Evolutionary conservation across 64 coral and sea anemone species (phyloP).

Genomic region (Montipora foliosa): DNA sequence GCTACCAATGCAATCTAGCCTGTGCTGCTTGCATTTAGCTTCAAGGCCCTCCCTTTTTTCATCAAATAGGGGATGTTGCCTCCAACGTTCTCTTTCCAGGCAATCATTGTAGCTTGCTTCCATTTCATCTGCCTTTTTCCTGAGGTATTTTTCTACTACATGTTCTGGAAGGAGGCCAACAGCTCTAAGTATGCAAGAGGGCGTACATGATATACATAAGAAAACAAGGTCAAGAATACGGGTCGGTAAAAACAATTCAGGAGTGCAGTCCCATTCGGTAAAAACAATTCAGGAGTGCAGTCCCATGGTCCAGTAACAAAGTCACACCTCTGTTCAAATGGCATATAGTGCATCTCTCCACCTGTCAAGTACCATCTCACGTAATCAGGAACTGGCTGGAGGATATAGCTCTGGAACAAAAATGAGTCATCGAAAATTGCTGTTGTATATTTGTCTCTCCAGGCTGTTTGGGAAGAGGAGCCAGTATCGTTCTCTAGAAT

Average conservation of each 20-base stretch:
- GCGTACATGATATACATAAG: not conserved
- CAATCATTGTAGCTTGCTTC: not conserved
- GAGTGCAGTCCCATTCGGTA: not conserved
- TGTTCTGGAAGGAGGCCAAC: not conserved
- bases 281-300: not conserved
- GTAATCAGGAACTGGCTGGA: conserved; percentile 26
- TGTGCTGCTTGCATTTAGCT: not conserved
- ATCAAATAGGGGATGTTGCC: not conserved
- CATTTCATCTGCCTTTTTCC: not conserved
- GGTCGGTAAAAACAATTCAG: not conserved
- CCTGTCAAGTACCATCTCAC: not conserved
- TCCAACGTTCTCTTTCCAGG: not conserved
- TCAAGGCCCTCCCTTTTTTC: not conserved
- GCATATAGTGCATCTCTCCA: conserved; percentile 20
- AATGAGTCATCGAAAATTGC: not conserved
- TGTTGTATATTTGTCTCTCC: not conserved
- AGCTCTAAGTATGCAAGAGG: not conserved
- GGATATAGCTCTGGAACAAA: not conserved
- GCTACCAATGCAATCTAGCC: not conserved
- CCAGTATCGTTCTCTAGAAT: not conserved
- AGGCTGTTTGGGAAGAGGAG: not conserved
- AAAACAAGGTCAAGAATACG: not conserved
- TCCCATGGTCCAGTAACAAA: not conserved
- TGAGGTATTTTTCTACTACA: not conserved
- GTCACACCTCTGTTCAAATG: not conserved